Evolutionary conservation across 1,140 invertebrate genomes (phyloP), one percentile per base, ranked within the genome.

Genomic region (Sminthurides bifidus): DNA sequence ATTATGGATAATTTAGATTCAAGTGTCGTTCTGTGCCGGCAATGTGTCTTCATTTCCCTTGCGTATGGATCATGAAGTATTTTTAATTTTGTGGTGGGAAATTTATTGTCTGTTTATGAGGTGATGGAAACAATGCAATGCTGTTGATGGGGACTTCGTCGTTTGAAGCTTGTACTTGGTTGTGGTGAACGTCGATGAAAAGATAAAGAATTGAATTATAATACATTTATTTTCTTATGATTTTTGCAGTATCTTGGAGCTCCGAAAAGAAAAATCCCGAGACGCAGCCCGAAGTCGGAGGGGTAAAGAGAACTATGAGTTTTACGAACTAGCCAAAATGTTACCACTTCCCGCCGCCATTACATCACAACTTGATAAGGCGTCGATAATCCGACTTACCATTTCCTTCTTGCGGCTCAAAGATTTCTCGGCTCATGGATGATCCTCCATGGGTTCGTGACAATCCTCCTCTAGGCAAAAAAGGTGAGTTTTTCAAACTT

Each of bases 281-380:
- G 92, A 97, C 72, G 93, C 93, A 31, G 94, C 94, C 1, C 77
- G 93, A 45, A 92, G 88, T 6, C 74, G 94, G 31, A 79, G 93
- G 33, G 92, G 92, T 24, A 97, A 97, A 68, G 94, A 97, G 74
- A 98, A 98, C 75, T 94, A 87, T 70, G 93, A 97, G 74, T 98
- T 97, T 75, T 95, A 95, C 75, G 92, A 96, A 75, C 75, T 98
- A 71, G 92, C 93, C 58, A 96, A 96, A 76, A 88, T 98, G 85
- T 43, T 98, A 62, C 93, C 93, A 0, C 77, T 97, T 33, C 93
- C 93, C 0, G 84, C 87, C 2, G 92, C 92, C 66, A 97, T 97
- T 71, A 97, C 93, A 62, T 90, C 87, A 61, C 94, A 97, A 73
- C 77, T 97, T 74, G 94, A 98, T 76, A 98, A 98, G 75, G 94